Evolutionary conservation across 2,113 vertebrate genomes (phyloP).

Genomic region (Cacatua alba): DNA sequence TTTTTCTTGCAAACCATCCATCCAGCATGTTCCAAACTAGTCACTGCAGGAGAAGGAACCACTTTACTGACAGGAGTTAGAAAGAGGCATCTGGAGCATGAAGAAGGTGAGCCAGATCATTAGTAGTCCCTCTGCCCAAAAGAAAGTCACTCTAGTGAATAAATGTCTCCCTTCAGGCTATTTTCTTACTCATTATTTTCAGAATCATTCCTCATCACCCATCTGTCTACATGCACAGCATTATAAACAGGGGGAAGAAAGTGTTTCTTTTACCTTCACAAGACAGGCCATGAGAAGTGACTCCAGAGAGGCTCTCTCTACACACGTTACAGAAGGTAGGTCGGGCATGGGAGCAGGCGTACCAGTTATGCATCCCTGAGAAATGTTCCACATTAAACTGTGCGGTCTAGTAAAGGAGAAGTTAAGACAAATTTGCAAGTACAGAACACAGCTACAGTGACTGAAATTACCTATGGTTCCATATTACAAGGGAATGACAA

Average conservation of each 20-base stretch:
- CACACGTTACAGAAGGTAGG: constrained; percentile 99
- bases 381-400: constrained; percentile 99
- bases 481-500: not conserved
- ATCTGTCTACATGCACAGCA: not conserved
- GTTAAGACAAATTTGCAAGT: constrained; percentile 80
- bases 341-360: constrained; percentile 97
- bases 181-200: not conserved
- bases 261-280: constrained; percentile 87
- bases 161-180: not conserved
- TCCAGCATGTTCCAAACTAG: not conserved
- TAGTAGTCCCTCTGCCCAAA: not conserved
- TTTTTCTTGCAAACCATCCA: not conserved
- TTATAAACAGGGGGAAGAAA: not conserved
- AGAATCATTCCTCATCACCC: not conserved
- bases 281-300: constrained; percentile 97
- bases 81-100: not conserved
- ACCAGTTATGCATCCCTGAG: constrained; percentile 99
- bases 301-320: constrained; percentile 95
- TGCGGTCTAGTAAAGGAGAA: constrained; percentile 91
- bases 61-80: not conserved
- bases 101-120: not conserved
- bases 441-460: constrained; percentile 60
- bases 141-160: not conserved
- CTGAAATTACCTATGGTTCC: not conserved
- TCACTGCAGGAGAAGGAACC: not conserved